A percentile compares a stretch with the other conserved stretches of the same genome.
phyloP scores from a whole-genome alignment of 2,888 invertebrate species.

The Polydrusus pterygomalis region DNA sequence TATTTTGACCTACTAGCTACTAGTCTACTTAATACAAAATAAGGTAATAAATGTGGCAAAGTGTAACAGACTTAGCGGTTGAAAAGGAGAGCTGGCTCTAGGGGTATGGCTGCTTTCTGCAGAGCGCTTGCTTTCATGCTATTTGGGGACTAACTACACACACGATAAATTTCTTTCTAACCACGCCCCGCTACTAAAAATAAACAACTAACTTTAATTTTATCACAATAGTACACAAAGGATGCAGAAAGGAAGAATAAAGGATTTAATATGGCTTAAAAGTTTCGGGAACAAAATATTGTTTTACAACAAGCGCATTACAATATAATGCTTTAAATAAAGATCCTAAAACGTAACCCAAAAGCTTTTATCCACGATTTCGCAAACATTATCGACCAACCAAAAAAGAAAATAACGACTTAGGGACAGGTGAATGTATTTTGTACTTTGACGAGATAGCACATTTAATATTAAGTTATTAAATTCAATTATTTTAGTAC shows the following conservation, averaged over 20 bases:
- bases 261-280: background rate
- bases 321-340: too few species aligned
- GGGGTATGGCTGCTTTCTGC: conserved; percentile 33
- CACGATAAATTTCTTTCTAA: conserved; percentile 28
- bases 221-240: conserved; percentile 9
- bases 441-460: too few species aligned
- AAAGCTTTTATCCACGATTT: too few species aligned
- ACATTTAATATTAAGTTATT: too few species aligned
- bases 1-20: conserved; percentile 1
- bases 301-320: too few species aligned
- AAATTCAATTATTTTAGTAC: too few species aligned
- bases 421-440: too few species aligned
- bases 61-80: conserved; percentile 35
- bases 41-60: conserved; percentile 3
- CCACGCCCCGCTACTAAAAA: conserved; percentile 32
- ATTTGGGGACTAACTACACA: conserved; percentile 43
- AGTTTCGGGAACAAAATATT: background rate
- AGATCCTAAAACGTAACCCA: too few species aligned
- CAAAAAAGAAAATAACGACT: too few species aligned
- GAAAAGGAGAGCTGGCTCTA: conserved; percentile 23
- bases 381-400: too few species aligned
- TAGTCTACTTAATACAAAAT: conserved; percentile 1
- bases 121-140: conserved; percentile 44
- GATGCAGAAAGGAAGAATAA: background rate
- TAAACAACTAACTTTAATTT: conserved; percentile 30